Conservation (phyloP, 2,113 vertebrate genomes). For the Myiopsitta monachus region DNA sequence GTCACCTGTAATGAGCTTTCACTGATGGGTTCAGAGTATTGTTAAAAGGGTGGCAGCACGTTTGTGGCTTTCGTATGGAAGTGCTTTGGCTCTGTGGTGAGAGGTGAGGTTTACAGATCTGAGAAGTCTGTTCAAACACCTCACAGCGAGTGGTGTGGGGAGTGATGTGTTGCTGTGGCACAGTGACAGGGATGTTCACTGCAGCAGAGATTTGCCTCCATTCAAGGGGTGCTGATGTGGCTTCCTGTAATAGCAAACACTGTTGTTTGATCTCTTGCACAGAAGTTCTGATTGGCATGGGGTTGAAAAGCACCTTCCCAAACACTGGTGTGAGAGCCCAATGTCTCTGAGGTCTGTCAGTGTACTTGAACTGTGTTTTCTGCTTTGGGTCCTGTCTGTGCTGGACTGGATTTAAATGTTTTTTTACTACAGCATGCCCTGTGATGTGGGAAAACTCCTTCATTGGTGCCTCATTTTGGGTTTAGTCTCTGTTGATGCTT, state of each 20-base stretch:
- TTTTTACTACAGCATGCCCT: not conserved
- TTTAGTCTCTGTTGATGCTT: not conserved
- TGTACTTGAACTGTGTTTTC: not conserved
- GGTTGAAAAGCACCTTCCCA: not conserved
- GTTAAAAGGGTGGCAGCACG: not conserved
- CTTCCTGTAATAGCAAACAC: not conserved
- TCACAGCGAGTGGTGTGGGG: not conserved
- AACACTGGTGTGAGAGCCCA: not conserved
- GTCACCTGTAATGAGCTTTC: not conserved
- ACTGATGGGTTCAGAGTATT: not conserved
- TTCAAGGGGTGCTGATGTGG: not conserved
- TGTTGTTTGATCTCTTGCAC: not conserved
- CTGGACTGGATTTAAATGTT: not conserved
- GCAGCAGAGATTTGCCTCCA: not conserved
- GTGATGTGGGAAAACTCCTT: not conserved
- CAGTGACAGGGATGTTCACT: not conserved
- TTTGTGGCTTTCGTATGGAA: not conserved
- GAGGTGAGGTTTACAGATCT: not conserved
- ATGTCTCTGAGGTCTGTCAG: not conserved
- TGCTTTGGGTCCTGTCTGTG: rapidly evolving
- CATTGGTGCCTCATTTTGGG: not conserved
- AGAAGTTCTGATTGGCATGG: not conserved
- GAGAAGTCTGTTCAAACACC: not conserved
- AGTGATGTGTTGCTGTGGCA: not conserved
- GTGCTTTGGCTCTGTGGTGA: not conserved